These are phyloP conservation scores for Poicephalus gulielmi DNA, from an alignment of 2,113 vertebrate species.

Conservation along the genomic window DNA sequence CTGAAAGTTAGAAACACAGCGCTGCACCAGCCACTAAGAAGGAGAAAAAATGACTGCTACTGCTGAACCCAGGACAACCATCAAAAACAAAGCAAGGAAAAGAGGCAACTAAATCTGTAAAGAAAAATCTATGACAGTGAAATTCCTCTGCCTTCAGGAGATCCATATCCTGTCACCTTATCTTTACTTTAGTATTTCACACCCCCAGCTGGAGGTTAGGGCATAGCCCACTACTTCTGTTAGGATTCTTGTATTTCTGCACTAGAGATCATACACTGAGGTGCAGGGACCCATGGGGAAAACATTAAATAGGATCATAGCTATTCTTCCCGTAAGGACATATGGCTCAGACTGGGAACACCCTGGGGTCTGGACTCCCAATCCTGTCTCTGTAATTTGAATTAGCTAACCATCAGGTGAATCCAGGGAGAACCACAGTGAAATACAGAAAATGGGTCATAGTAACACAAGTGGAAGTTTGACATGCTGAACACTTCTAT, in stretches of 20 bases:
- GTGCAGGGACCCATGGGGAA: background rate
- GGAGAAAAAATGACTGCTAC: too few relatives aligned
- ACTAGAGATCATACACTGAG: accelerated
- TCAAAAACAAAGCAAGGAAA: background rate
- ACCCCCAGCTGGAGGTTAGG: too few relatives aligned
- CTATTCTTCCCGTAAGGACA: background rate
- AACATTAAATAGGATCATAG: background rate
- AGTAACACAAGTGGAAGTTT: background rate
- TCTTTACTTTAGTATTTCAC: background rate
- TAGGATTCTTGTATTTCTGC: background rate
- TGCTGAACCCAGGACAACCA: too few relatives aligned
- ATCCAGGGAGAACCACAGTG: background rate
- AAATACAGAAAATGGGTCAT: background rate
- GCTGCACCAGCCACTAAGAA: too few relatives aligned
- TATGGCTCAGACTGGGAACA: background rate
- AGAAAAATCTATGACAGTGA: background rate
- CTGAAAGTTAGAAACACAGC: too few relatives aligned
- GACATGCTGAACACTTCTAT: background rate
- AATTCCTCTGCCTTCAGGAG: background rate
- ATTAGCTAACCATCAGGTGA: too few relatives aligned
- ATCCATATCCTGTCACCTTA: background rate
- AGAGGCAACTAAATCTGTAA: background rate
- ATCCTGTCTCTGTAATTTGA: background rate
- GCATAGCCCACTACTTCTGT: background rate
- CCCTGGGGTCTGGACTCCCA: too few relatives aligned